Evolutionary conservation across 2,113 vertebrate genomes (phyloP).

Genomic region (Saimiri boliviensis): DNA sequence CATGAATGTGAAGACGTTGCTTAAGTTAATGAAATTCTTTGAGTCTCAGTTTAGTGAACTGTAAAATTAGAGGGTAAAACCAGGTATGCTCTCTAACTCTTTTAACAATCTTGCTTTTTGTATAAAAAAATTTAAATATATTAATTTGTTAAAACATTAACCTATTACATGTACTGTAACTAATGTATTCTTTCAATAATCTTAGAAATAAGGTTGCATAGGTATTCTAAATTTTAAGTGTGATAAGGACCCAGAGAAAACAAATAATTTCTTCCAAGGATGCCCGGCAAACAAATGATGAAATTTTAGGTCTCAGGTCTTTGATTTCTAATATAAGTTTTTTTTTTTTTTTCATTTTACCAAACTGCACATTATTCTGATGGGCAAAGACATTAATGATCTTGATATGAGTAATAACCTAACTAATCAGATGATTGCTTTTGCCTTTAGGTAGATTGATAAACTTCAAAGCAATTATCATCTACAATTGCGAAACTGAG

Average conservation of each 20-base stretch:
- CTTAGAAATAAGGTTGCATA: neutral
- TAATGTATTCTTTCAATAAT: neutral
- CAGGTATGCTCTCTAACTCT: neutral
- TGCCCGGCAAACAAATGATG: neutral
- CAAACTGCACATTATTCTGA: neutral
- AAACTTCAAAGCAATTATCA: constrained; percentile 50
- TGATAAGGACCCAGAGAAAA: neutral
- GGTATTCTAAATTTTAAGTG: neutral
- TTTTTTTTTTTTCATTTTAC: neutral
- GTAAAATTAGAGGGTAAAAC: constrained; percentile 16
- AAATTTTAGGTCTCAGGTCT: neutral
- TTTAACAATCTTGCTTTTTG: neutral
- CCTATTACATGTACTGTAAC: neutral
- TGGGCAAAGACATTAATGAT: neutral
- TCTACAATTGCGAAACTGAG: constrained; percentile 1
- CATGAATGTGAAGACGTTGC: neutral
- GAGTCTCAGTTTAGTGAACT: neutral
- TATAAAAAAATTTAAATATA: neutral
- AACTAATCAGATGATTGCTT: constrained; percentile 21
- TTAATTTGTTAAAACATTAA: neutral
- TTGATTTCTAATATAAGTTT: neutral
- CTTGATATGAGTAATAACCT: neutral
- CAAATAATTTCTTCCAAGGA: neutral
- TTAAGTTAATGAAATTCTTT: constrained; percentile 14
- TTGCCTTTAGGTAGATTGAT: constrained; percentile 38